A percentile compares a stretch with the other conserved stretches of the same genome.
Conservation (phyloP, 92 coral and sea anemone species). For the Muricea muricata region DNA sequence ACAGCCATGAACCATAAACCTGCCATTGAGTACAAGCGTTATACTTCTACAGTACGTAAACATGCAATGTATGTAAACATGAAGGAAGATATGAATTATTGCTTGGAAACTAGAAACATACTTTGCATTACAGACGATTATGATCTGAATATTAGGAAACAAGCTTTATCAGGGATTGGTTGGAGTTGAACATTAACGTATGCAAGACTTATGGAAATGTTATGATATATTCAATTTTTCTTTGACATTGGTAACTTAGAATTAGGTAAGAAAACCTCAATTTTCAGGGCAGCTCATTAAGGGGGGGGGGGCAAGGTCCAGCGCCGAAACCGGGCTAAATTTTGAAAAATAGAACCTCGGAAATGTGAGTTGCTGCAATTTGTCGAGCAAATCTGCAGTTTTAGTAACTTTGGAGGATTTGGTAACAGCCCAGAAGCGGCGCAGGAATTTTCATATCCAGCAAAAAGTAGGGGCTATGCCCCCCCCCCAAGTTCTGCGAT, state of each 20-base stretch:
- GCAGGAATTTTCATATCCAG: too few species aligned
- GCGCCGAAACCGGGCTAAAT: too few species aligned
- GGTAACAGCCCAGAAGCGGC: too few species aligned
- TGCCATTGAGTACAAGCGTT: background rate
- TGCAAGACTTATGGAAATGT: background rate
- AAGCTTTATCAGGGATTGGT: background rate
- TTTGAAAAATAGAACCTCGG: too few species aligned
- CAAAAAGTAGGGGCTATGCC: too few species aligned
- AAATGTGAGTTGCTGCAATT: too few species aligned
- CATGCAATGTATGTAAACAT: too few species aligned
- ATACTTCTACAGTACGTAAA: background rate
- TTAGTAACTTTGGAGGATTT: too few species aligned
- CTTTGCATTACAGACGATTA: background rate
- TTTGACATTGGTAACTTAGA: constrained; percentile 1
- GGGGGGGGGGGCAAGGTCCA: too few species aligned
- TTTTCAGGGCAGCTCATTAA: too few species aligned
- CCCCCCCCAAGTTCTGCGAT: too few species aligned
- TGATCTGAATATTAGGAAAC: background rate
- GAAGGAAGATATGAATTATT: background rate
- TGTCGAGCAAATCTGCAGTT: too few species aligned
- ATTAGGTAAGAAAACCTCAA: background rate
- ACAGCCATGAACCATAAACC: background rate
- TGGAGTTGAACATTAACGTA: background rate
- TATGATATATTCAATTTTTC: constrained; percentile 1
- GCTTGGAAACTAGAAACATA: background rate